These are phyloP conservation scores for Osmoderma eremita DNA, from an alignment of 2,888 invertebrate genomes.

Conservation along the genomic window DNA sequence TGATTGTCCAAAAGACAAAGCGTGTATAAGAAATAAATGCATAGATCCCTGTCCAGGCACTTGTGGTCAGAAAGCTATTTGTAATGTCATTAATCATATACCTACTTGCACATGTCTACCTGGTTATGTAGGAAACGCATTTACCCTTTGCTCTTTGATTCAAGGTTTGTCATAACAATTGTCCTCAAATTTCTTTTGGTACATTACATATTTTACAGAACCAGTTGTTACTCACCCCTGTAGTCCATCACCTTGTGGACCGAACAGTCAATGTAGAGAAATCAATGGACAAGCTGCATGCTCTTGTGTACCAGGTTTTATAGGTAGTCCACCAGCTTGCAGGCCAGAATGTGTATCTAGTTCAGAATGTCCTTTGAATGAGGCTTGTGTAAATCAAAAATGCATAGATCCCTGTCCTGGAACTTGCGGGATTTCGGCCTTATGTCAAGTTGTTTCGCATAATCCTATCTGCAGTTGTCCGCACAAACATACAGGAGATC, in stretches of 20 bases:
- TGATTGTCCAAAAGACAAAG: conserved; percentile 72
- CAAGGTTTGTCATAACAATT: conserved; percentile 58
- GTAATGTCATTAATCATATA: conserved; percentile 78
- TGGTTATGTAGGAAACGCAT: conserved; percentile 76
- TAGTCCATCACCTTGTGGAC: conserved; percentile 79
- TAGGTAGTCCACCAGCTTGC: conserved; percentile 81
- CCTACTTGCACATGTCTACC: conserved; percentile 78
- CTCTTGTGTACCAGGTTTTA: conserved; percentile 75
- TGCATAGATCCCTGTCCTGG: conserved; percentile 85
- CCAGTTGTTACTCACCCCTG: conserved; percentile 67
- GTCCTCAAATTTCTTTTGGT: conserved; percentile 22
- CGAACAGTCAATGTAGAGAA: conserved; percentile 80
- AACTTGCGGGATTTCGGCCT: conserved; percentile 80
- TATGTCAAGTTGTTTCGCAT: conserved; percentile 82
- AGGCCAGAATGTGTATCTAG: conserved; percentile 81
- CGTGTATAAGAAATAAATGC: conserved; percentile 75
- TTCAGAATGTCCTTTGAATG: conserved; percentile 77
- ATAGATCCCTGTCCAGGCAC: conserved; percentile 73
- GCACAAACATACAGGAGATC: conserved; percentile 75
- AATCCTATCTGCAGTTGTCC: conserved; percentile 84
- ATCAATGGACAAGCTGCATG: conserved; percentile 78
- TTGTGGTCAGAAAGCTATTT: conserved; percentile 78
- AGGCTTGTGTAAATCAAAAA: conserved; percentile 82
- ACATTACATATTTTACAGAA: conserved; percentile 40
- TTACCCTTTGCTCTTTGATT: conserved; percentile 67